Conservation (phyloP, 2,113 vertebrate species). For the Lutjanus erythropterus region DNA sequence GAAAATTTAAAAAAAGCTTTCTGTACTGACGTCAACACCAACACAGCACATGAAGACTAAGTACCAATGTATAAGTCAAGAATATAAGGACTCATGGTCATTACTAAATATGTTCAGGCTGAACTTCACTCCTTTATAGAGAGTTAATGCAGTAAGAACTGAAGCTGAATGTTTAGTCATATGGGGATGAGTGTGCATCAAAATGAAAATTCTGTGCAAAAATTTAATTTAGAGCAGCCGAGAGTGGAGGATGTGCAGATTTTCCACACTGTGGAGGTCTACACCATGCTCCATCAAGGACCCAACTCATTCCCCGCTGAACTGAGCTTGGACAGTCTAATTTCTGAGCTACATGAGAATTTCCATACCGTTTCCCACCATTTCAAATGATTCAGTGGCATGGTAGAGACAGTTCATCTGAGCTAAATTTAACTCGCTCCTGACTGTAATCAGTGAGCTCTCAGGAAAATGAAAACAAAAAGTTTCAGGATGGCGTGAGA, state of each 20-base stretch:
- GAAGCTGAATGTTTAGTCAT: conserved; percentile 31
- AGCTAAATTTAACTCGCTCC: conserved; percentile 24
- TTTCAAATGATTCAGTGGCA: conserved; percentile 42
- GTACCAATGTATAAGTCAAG: not conserved
- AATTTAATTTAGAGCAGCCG: conserved; percentile 28
- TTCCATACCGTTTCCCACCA: conserved; percentile 35
- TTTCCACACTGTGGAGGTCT: conserved; percentile 42
- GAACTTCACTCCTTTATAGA: not conserved
- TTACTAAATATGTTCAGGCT: conserved; percentile 9
- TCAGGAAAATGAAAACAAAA: not conserved
- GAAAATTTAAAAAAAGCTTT: not conserved
- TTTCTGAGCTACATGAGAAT: conserved; percentile 45
- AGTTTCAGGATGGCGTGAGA: not conserved
- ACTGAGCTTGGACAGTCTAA: conserved; percentile 9
- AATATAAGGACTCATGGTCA: not conserved
- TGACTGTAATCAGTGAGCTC: not conserved
- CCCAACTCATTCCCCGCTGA: conserved; percentile 17
- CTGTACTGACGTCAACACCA: too few species aligned
- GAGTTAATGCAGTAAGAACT: conserved; percentile 2
- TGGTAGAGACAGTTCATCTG: conserved; percentile 26
- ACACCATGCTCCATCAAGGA: conserved; percentile 40
- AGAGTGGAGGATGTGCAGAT: conserved; percentile 44
- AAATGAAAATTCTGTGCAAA: conserved; percentile 41
- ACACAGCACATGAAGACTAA: not conserved
- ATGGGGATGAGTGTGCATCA: conserved; percentile 15